Percentiles rank a stretch among this genome's conserved stretches.
Conservation (phyloP, 2,113 vertebrate genomes). For the Tauraco erythrolophus region DNA sequence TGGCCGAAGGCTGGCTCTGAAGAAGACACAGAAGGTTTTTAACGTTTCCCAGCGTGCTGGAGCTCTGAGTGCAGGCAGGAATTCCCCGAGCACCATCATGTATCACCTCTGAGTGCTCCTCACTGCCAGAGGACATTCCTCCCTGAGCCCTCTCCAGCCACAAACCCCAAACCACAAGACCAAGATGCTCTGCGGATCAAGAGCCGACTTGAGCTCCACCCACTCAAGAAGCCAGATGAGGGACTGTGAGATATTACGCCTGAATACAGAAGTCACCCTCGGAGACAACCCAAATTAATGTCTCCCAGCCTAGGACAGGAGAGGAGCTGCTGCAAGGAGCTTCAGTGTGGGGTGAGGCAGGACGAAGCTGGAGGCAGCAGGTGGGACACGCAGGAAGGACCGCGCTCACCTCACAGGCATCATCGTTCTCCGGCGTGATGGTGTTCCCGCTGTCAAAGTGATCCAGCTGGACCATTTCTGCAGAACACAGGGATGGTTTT, state of each 20-base stretch:
- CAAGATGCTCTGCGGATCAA: background rate
- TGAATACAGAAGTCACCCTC: background rate
- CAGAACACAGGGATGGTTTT: background rate
- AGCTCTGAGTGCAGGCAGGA: background rate
- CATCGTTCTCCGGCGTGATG: conserved; percentile 75
- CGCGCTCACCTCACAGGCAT: conserved; percentile 78
- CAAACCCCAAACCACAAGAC: background rate
- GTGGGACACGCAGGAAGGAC: background rate
- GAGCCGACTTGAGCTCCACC: background rate
- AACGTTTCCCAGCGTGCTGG: fast-evolving
- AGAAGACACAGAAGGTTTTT: background rate
- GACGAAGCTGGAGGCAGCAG: background rate
- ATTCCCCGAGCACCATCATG: background rate
- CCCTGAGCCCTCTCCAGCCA: background rate
- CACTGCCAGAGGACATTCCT: background rate
- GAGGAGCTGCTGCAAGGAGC: background rate
- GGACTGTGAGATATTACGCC: background rate
- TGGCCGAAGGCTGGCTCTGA: conserved; percentile 78
- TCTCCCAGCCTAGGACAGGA: background rate
- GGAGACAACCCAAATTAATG: background rate
- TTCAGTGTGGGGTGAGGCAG: background rate
- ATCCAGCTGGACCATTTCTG: conserved; percentile 92
- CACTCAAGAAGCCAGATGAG: background rate
- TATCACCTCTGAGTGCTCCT: background rate
- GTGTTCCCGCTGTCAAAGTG: conserved; percentile 81